Evolutionary conservation across 2,888 invertebrate genomes (phyloP), one percentile per base, ranked within the genome.

Genomic region (Ephialtes manifestator): DNA sequence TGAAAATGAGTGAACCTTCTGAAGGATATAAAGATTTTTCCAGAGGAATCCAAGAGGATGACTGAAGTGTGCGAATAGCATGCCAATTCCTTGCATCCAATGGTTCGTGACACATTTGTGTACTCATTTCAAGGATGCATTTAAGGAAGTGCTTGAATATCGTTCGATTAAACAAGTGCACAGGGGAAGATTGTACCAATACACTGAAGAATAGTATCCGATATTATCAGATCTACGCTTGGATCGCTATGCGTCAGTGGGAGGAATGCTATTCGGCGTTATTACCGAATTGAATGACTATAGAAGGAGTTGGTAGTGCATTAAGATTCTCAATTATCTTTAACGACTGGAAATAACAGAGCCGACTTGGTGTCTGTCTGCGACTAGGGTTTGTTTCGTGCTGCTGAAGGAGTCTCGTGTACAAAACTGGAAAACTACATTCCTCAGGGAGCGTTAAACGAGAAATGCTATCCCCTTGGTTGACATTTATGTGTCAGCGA

Each of bases 401-500:
- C 53, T 60, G 70, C 39, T 18, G 43, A 48, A 43, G 43, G 43
- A 35, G 35, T 11, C 7, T 46, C 7, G 43, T 31, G 74, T 53
- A 48, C 51, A 72, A 71, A 74, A 43, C 75, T 81, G 74, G 70
- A 48, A 24, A 68, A 72, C 31, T 58, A 48, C 39, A 74, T 63
- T 79, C 72, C 68, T 67, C 63, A 68, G 53, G 75, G 46, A 72
- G 46, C 43, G 43, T 71, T 55, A 58, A 58, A 77, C 39, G 43
- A 78, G 35, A 79, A 83, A 83, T 63, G 53, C 77, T 78, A 20
- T 28, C 63, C 60, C 63, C 51, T 71, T 46, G 24, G 51, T 65
- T 76, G 83, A 85, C 83, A 85, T 77, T 86, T 85, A 75, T 82
- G 79, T 82, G 71, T 65, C 72, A 53, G 24, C 18, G 24, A 48